Evolutionary conservation across 2,797 vertebrate genomes (phyloP).

Genomic region (Oreochromis mossambicus): DNA sequence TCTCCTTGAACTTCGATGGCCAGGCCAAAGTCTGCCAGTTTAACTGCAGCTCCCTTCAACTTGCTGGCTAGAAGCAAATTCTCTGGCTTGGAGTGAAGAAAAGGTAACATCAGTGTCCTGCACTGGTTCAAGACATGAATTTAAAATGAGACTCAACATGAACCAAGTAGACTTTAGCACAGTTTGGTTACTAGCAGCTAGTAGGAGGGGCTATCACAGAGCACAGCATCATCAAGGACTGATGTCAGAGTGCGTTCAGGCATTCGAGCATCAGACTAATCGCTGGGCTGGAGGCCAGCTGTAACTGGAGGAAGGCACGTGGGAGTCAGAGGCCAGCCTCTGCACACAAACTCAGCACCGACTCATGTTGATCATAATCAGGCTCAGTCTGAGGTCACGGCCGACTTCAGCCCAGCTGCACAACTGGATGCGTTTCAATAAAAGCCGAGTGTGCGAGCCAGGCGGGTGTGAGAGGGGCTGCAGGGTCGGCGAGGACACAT

Average conservation of each 20-base stretch:
- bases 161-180: neutral
- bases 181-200: neutral
- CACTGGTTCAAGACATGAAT: fast-evolving
- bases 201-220: neutral
- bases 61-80: conserved; percentile 98
- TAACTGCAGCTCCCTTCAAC: conserved; percentile 94
- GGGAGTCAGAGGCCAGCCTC: neutral
- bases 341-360: neutral
- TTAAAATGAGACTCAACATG: neutral
- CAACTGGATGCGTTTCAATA: fast-evolving
- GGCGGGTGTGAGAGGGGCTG: neutral
- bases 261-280: neutral
- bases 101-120: neutral
- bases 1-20: conserved; percentile 97
- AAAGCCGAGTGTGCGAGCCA: neutral
- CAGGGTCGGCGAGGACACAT: neutral
- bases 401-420: neutral
- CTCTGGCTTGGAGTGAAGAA: conserved; percentile 84
- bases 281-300: neutral
- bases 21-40: conserved; percentile 95
- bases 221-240: neutral
- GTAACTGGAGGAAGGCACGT: neutral
- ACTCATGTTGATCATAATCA: neutral
- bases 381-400: neutral
- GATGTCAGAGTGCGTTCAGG: neutral